Evolutionary conservation across 2,888 invertebrate species (phyloP).

Genomic region (Trichopria drosophilae): DNA sequence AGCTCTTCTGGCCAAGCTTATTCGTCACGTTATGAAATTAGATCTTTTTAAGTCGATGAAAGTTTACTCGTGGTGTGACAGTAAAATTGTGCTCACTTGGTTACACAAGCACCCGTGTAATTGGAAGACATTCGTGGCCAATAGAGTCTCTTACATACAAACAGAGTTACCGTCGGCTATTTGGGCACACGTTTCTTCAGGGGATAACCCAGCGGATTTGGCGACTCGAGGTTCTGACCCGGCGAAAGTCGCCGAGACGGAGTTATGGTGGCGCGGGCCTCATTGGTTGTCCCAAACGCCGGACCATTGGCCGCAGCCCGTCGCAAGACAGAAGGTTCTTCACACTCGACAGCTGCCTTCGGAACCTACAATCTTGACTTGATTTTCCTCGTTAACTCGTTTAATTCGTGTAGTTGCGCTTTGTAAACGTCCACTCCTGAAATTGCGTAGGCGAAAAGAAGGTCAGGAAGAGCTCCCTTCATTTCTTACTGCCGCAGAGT

Average conservation of each 20-base stretch:
- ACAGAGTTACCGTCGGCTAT: conserved; percentile 11
- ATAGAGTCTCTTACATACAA: conserved; percentile 23
- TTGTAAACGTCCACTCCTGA: neutral
- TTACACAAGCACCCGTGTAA: conserved; percentile 21
- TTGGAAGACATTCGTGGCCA: conserved; percentile 29
- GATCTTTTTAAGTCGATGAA: neutral
- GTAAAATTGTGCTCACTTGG: conserved; percentile 31
- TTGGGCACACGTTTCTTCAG: conserved; percentile 10
- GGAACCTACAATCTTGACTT: neutral
- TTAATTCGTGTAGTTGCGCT: conserved; percentile 1
- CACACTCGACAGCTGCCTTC: too few species aligned
- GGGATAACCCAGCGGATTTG: conserved; percentile 29
- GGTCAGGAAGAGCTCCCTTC: neutral
- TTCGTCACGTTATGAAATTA: conserved; percentile 3
- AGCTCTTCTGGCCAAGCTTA: conserved; percentile 5
- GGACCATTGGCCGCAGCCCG: too few species aligned
- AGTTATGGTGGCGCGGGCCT: too few species aligned
- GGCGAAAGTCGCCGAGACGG: too few species aligned
- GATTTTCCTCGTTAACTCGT: neutral
- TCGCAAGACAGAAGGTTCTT: too few species aligned
- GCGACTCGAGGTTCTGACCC: too few species aligned
- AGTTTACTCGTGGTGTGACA: conserved; percentile 28
- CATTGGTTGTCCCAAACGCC: too few species aligned
- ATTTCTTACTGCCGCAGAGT: conserved; percentile 1
- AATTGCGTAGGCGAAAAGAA: neutral